Conservation (phyloP, 1,140 invertebrate species). For the Drosophila lini region DNA sequence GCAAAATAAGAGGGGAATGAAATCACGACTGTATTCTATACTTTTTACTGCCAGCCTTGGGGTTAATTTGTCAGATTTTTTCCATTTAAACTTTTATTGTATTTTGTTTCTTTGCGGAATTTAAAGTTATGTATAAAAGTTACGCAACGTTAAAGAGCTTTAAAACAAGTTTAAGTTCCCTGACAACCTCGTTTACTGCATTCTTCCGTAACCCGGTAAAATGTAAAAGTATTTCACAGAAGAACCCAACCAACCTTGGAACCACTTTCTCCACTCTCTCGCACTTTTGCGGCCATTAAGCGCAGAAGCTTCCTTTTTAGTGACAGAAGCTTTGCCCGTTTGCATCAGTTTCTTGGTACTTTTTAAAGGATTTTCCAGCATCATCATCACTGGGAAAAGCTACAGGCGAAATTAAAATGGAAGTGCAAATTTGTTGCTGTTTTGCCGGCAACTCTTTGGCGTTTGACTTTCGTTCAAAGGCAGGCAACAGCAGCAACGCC, state of each 20-base stretch:
- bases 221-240: conserved; percentile 11
- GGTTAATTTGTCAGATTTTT: neutral
- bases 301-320: conserved; percentile 24
- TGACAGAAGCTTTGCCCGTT: conserved; percentile 14
- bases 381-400: neutral
- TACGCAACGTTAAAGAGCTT: neutral
- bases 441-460: conserved; percentile 31
- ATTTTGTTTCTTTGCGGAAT: neutral
- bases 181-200: conserved; percentile 10
- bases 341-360: conserved; percentile 11
- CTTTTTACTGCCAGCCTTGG: neutral
- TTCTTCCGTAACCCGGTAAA: conserved; percentile 3
- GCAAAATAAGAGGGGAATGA: neutral
- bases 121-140: neutral
- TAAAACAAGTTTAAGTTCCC: neutral
- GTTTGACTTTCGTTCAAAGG: conserved; percentile 46
- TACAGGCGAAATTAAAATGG: conserved; percentile 37
- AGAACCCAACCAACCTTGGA: conserved; percentile 1
- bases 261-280: neutral
- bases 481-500: conserved; percentile 5
- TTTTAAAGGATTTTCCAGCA: conserved; percentile 33
- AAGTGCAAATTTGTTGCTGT: conserved; percentile 51
- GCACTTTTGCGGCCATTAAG: conserved; percentile 17
- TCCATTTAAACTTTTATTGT: neutral
- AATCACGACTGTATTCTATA: conserved; percentile 1